Evolutionary conservation across 2,888 invertebrate genomes (phyloP).

Genomic region (Noctuana brunneofusca): DNA sequence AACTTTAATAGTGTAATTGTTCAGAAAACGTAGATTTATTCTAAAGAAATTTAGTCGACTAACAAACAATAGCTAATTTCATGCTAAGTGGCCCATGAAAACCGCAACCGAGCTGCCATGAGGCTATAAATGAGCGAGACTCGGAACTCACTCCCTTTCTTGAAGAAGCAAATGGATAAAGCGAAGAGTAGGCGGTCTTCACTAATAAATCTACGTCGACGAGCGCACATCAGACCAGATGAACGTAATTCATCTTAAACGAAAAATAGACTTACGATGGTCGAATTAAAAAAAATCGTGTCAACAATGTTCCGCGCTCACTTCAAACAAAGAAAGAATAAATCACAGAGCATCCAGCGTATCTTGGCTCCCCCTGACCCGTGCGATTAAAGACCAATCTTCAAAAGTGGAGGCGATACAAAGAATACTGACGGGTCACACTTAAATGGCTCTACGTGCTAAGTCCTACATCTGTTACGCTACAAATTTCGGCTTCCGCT

Average conservation of each 20-base stretch:
- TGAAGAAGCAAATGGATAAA: not conserved
- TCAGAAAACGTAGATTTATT: slow-evolving; percentile 20
- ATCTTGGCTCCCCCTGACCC: slow-evolving; percentile 51
- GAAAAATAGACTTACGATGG: slow-evolving; percentile 39
- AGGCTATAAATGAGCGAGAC: slow-evolving; percentile 12
- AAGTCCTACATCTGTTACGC: slow-evolving; percentile 50
- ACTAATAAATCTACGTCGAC: slow-evolving; percentile 37
- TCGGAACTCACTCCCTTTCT: slow-evolving; percentile 9
- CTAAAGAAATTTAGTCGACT: slow-evolving; percentile 27
- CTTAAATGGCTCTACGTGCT: slow-evolving; percentile 40
- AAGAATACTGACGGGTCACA: slow-evolving; percentile 56
- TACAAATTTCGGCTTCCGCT: slow-evolving; percentile 32
- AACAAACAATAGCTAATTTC: slow-evolving; percentile 33
- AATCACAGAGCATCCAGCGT: slow-evolving; percentile 62
- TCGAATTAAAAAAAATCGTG: slow-evolving; percentile 53
- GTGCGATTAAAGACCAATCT: slow-evolving; percentile 42
- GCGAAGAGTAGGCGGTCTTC: not conserved
- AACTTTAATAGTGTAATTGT: slow-evolving; percentile 20
- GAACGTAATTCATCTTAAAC: slow-evolving; percentile 43
- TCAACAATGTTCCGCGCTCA: slow-evolving; percentile 68
- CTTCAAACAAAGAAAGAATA: slow-evolving; percentile 79
- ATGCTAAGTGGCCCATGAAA: slow-evolving; percentile 31
- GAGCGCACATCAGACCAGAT: slow-evolving; percentile 30
- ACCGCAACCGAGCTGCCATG: slow-evolving; percentile 22
- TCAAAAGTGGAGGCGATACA: slow-evolving; percentile 55